Evolutionary conservation across 2,888 invertebrate species (phyloP).

Genomic region (Cataglyphis cursor): DNA sequence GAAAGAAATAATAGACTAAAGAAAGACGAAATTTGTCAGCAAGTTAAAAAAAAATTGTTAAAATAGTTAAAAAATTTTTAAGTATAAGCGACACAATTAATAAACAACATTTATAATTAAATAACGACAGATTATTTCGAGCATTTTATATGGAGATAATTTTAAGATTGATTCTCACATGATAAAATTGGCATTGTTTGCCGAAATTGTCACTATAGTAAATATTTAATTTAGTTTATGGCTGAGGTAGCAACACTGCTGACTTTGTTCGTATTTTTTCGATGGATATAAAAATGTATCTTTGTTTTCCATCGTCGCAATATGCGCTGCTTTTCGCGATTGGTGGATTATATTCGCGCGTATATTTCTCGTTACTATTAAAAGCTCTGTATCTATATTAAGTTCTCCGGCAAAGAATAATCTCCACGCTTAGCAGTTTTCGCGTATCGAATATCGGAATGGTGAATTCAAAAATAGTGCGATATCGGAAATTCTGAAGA

Average conservation of each 20-base stretch:
- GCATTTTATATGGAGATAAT: slow-evolving; percentile 4
- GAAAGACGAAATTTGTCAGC: neutral
- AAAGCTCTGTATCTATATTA: slow-evolving; percentile 1
- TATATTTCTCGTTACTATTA: neutral
- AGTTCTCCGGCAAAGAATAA: slow-evolving; percentile 21
- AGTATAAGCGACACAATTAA: neutral
- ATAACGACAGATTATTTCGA: neutral
- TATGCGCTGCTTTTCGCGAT: neutral
- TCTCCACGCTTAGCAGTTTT: neutral
- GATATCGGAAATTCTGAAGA: slow-evolving; percentile 27
- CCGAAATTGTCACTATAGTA: neutral
- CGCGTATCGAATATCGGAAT: slow-evolving; percentile 20
- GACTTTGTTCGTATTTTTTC: neutral
- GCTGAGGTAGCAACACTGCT: neutral
- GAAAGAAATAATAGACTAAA: slow-evolving; percentile 10
- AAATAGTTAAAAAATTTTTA: neutral
- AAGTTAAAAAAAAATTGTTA: neutral
- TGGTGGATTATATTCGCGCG: slow-evolving; percentile 1
- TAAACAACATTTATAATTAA: neutral
- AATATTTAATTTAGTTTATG: slow-evolving; percentile 5
- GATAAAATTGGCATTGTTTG: neutral
- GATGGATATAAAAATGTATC: slow-evolving; percentile 17
- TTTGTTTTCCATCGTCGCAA: slow-evolving; percentile 1
- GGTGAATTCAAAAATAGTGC: slow-evolving; percentile 1
- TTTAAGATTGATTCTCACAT: neutral